These are phyloP conservation scores for Pomacea maculata DNA, from an alignment of 1,140 invertebrate species.

Conservation along the genomic window DNA sequence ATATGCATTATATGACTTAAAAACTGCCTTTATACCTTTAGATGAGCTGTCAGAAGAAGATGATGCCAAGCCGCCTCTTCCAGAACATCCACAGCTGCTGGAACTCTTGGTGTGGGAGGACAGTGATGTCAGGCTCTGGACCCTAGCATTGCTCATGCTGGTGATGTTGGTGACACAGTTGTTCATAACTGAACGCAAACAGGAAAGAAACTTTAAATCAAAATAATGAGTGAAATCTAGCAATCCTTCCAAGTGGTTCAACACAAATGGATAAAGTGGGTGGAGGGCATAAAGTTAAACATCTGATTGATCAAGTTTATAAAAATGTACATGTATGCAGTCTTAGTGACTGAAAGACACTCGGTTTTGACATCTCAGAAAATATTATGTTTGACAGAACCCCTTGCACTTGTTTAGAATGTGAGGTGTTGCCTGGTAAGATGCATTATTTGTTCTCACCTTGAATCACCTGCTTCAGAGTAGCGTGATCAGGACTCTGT, in stretches of 20 bases:
- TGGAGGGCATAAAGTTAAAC: too few species aligned
- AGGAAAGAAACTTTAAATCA: neutral
- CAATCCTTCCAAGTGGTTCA: neutral
- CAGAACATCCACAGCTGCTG: slow-evolving; percentile 25
- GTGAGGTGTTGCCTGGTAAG: too few species aligned
- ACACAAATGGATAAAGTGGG: neutral
- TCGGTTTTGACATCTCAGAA: too few species aligned
- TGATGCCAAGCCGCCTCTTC: slow-evolving; percentile 38
- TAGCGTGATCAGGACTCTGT: slow-evolving; percentile 43
- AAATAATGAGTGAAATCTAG: too few species aligned
- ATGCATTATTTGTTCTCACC: slow-evolving; percentile 30
- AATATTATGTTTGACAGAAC: too few species aligned
- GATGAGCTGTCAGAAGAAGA: slow-evolving; percentile 31
- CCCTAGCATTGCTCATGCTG: slow-evolving; percentile 54
- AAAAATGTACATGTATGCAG: too few species aligned
- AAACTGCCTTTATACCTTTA: neutral
- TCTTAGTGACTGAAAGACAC: too few species aligned
- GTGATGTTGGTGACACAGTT: slow-evolving; percentile 52
- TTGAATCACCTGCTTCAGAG: slow-evolving; percentile 54
- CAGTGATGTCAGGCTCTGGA: slow-evolving; percentile 49
- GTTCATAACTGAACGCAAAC: slow-evolving; percentile 40
- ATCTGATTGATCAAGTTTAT: too few species aligned
- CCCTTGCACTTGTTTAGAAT: too few species aligned
- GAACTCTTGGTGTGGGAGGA: slow-evolving; percentile 36
- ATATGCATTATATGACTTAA: neutral